Percentiles rank a stretch among this genome's conserved stretches.
Evolutionary conservation across 2,888 invertebrate species (phyloP).

Genomic region (Xanthorhoe designata): DNA sequence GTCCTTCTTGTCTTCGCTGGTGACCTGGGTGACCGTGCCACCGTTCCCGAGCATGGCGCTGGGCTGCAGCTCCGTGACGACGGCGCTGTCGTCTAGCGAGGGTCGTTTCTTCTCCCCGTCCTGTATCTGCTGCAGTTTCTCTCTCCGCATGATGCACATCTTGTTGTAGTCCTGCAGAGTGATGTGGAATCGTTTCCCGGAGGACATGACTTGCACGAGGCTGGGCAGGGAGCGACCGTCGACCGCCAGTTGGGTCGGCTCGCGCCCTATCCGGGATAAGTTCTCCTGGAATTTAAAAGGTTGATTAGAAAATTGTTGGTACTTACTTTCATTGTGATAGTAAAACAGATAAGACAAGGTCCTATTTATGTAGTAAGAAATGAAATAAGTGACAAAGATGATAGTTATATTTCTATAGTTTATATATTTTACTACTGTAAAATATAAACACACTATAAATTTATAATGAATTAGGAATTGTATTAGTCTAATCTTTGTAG

Average conservation of each 20-base stretch:
- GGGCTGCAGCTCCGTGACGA: conserved; percentile 74
- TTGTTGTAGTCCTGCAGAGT: conserved; percentile 92
- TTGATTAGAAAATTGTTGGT: not conserved
- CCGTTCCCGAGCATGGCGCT: conserved; percentile 74
- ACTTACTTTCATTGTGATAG: too few species aligned
- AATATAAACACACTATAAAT: too few species aligned
- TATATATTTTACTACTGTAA: too few species aligned
- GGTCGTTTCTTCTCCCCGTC: conserved; percentile 69
- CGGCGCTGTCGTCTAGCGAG: conserved; percentile 55
- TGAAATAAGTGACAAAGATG: too few species aligned
- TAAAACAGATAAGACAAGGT: too few species aligned
- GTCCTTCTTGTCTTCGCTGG: conserved; percentile 56
- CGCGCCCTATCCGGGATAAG: conserved; percentile 69
- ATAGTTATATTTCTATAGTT: too few species aligned
- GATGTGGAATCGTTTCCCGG: conserved; percentile 92
- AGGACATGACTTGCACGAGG: conserved; percentile 90
- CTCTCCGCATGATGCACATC: conserved; percentile 90
- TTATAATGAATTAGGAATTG: too few species aligned
- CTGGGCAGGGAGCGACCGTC: conserved; percentile 87
- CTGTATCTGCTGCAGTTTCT: conserved; percentile 87
- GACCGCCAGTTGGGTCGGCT: conserved; percentile 84
- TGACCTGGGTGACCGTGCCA: conserved; percentile 67
- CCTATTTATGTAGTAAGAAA: too few species aligned
- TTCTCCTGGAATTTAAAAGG: conserved; percentile 67
- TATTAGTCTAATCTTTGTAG: too few species aligned